These are phyloP conservation scores for Circaetus cinerascens DNA, from an alignment of 2,113 vertebrate species.

Conservation along the genomic window DNA sequence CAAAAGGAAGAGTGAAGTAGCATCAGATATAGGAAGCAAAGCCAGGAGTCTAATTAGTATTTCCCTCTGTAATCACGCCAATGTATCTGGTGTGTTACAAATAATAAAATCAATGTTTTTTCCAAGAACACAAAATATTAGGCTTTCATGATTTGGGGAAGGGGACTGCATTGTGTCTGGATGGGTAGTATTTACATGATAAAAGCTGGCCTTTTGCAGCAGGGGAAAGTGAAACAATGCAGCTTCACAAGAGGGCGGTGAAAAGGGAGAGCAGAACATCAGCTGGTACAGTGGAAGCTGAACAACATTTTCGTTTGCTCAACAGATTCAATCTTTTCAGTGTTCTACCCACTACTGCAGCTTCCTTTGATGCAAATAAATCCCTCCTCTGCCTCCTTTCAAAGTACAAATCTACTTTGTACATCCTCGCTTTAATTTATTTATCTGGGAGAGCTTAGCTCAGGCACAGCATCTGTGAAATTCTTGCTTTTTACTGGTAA, in stretches of 20 bases:
- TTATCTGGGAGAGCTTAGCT: slow-evolving; percentile 4
- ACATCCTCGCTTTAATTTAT: slow-evolving; percentile 6
- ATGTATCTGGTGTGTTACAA: neutral
- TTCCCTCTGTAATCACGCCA: neutral
- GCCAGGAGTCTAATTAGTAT: neutral
- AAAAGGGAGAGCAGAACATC: neutral
- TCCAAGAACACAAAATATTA: neutral
- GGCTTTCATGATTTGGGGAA: neutral
- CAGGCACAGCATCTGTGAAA: slow-evolving; percentile 24
- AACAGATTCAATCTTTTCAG: slow-evolving; percentile 46
- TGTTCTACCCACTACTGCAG: slow-evolving; percentile 38
- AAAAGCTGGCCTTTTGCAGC: slow-evolving; percentile 1
- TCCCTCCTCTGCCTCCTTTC: slow-evolving; percentile 43
- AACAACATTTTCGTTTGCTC: slow-evolving; percentile 40
- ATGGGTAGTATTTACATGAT: neutral
- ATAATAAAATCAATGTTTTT: neutral
- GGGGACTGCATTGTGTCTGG: neutral
- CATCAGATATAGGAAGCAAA: neutral
- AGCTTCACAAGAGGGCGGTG: neutral
- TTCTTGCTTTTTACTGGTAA: neutral
- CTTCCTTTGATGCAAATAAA: slow-evolving; percentile 54
- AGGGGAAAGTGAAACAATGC: neutral
- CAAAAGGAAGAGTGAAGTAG: neutral
- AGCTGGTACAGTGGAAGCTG: slow-evolving; percentile 11
- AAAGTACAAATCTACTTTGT: slow-evolving; percentile 50